phyloP scores from a whole-genome alignment of 2,888 invertebrate genomes.

The Mythimna vitellina region DNA sequence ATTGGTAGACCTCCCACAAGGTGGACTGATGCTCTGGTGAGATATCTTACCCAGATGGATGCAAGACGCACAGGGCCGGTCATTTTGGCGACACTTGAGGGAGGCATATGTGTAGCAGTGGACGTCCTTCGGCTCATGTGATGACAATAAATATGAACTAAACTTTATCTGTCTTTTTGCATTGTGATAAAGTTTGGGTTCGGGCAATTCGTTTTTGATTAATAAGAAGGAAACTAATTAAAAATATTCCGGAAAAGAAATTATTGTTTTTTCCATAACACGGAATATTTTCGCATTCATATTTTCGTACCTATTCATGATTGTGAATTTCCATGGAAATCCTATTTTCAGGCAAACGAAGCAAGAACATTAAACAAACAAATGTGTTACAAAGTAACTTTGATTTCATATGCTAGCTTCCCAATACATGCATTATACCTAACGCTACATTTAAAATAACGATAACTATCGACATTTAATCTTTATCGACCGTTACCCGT shows the following conservation, averaged over 20 bases:
- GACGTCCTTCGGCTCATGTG: too few species aligned
- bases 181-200: not conserved
- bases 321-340: constrained; percentile 28
- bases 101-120: too few species aligned
- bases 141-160: not conserved
- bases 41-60: too few species aligned
- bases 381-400: constrained; percentile 17
- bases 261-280: not conserved
- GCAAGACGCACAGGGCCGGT: too few species aligned
- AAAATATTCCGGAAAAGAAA: not conserved
- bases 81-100: too few species aligned
- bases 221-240: not conserved
- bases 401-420: not conserved
- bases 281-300: not conserved
- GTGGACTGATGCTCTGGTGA: too few species aligned
- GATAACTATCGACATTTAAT: not conserved
- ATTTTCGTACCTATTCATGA: not conserved
- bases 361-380: constrained; percentile 36
- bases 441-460: not conserved
- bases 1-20: too few species aligned
- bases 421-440: not conserved
- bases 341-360: constrained; percentile 48
- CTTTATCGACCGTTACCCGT: not conserved
- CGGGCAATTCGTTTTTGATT: not conserved
- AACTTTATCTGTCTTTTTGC: not conserved